A percentile compares a stretch with the other conserved stretches of the same genome.
These are phyloP conservation scores for Polypterus senegalus DNA, from an alignment of 2,113 vertebrate species.

Conservation along the genomic window DNA sequence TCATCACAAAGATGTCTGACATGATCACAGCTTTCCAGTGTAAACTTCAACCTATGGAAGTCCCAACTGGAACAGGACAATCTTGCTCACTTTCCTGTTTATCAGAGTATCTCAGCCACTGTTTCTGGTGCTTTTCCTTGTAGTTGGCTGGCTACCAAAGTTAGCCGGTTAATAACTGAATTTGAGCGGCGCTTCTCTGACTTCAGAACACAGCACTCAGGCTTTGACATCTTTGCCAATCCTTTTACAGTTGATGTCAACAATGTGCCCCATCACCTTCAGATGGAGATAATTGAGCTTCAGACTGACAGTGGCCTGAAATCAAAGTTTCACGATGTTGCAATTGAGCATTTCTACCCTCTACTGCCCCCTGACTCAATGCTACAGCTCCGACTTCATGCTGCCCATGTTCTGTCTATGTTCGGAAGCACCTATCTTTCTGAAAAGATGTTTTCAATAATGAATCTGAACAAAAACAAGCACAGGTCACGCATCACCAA, in stretches of 20 bases:
- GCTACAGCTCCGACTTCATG: conserved; percentile 21
- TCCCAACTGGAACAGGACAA: conserved; percentile 17
- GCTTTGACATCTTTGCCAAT: conserved; percentile 23
- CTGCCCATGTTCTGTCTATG: conserved; percentile 15
- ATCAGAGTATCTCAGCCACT: conserved; percentile 22
- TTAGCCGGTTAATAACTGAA: conserved; percentile 19
- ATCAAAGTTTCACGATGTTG: conserved; percentile 21
- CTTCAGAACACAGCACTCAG: conserved; percentile 14
- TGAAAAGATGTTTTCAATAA: too few relatives aligned
- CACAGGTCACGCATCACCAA: too few relatives aligned
- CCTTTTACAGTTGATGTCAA: conserved; percentile 19
- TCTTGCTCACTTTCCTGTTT: conserved; percentile 21
- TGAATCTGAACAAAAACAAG: too few relatives aligned
- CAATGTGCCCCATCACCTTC: conserved; percentile 16
- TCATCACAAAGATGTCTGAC: conserved; percentile 18
- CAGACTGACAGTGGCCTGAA: conserved; percentile 21
- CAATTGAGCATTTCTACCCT: conserved; percentile 23
- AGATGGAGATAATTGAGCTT: conserved; percentile 23
- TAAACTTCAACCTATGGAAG: conserved; percentile 14
- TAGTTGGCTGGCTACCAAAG: conserved; percentile 19
- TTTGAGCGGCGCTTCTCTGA: conserved; percentile 19
- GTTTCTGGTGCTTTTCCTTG: conserved; percentile 19
- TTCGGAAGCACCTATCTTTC: too few relatives aligned
- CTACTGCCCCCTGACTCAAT: conserved; percentile 19
- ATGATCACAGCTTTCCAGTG: conserved; percentile 17